Evolutionary conservation across 2,113 vertebrate species (phyloP).

Genomic region (Paramormyrops kingsleyae): DNA sequence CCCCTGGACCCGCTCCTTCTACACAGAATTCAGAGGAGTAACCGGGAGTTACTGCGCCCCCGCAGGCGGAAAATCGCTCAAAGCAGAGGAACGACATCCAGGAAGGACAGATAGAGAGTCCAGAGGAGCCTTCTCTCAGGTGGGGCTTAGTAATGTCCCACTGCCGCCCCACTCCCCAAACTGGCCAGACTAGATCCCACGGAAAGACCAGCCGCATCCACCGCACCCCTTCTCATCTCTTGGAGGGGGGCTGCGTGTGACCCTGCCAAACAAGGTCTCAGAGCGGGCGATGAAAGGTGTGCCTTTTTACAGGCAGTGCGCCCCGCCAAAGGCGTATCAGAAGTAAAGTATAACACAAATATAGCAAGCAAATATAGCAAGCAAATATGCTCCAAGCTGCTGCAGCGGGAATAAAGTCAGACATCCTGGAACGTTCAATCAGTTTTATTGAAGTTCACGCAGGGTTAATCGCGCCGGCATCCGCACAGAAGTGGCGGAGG

Average conservation of each 20-base stretch:
- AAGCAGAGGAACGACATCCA: not conserved
- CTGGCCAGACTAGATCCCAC: slow-evolving; percentile 31
- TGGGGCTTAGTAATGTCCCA: slow-evolving; percentile 27
- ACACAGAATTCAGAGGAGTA: not conserved
- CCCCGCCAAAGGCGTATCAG: slow-evolving; percentile 12
- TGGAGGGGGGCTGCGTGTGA: not conserved
- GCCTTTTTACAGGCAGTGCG: not conserved
- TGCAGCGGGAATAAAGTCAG: not conserved
- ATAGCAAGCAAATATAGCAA: not conserved
- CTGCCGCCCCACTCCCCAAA: slow-evolving; percentile 22
- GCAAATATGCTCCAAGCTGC: not conserved
- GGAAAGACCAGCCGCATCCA: slow-evolving; percentile 27
- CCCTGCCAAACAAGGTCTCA: not conserved
- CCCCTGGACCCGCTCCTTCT: not conserved
- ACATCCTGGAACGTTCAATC: slow-evolving; percentile 24
- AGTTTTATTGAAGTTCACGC: slow-evolving; percentile 56
- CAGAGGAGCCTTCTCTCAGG: slow-evolving; percentile 4
- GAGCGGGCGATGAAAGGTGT: not conserved
- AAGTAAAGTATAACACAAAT: not conserved
- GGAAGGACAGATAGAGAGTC: not conserved
- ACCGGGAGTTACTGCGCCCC: not conserved
- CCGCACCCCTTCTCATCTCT: slow-evolving; percentile 12
- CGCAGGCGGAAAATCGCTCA: not conserved
- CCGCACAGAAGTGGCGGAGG: slow-evolving; percentile 40
- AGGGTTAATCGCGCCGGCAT: slow-evolving; percentile 50